Conservation (phyloP, 2,888 invertebrate genomes). For the Macaria liturata region DNA sequence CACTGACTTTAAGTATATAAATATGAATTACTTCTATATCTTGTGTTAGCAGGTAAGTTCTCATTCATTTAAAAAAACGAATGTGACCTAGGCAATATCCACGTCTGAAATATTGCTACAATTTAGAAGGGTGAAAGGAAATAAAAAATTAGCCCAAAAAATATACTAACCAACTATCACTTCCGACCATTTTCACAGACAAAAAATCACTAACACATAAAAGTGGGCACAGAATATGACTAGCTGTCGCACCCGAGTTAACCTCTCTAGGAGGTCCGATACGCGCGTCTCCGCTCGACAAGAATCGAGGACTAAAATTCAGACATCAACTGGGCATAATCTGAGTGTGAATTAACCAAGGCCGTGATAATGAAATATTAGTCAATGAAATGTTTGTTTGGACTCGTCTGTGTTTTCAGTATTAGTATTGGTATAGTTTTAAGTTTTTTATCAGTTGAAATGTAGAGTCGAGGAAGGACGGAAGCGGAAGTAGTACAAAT, state of each 20-base stretch:
- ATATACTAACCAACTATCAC: slow-evolving; percentile 39
- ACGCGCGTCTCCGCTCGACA: slow-evolving; percentile 55
- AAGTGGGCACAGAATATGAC: slow-evolving; percentile 15
- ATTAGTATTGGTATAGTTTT: too few relatives aligned
- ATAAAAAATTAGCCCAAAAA: too few relatives aligned
- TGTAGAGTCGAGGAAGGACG: too few relatives aligned
- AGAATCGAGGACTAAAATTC: slow-evolving; percentile 42
- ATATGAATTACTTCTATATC: too few relatives aligned
- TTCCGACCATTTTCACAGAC: slow-evolving; percentile 36
- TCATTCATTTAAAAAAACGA: too few relatives aligned
- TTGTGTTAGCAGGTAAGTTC: too few relatives aligned
- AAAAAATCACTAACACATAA: slow-evolving; percentile 16
- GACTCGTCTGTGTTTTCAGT: not conserved
- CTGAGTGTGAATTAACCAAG: slow-evolving; percentile 37
- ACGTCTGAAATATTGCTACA: not conserved
- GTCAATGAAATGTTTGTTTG: slow-evolving; percentile 16
- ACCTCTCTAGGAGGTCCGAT: slow-evolving; percentile 44
- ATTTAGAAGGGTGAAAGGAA: too few relatives aligned
- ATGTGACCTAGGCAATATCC: not conserved
- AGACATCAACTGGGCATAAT: not conserved
- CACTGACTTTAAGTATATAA: too few relatives aligned
- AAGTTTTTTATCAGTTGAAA: too few relatives aligned
- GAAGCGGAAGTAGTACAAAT: too few relatives aligned
- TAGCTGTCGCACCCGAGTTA: slow-evolving; percentile 14
- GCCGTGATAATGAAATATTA: slow-evolving; percentile 33